These are phyloP conservation scores for Montipora capricornis DNA, from an alignment of 64 coral and sea anemone genomes.

Conservation along the genomic window DNA sequence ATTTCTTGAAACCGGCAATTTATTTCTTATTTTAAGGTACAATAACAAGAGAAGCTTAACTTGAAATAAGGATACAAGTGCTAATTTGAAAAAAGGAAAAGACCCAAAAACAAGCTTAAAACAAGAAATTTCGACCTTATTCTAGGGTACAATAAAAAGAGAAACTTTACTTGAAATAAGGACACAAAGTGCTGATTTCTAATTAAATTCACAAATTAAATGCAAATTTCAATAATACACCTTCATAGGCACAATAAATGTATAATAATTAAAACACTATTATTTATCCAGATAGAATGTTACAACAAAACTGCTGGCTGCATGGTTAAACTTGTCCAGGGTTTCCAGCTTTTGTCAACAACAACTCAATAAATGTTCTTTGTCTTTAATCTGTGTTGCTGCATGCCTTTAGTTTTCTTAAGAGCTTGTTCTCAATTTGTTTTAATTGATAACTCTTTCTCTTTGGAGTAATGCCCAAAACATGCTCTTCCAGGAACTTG, in stretches of 20 bases:
- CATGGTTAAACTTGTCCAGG: no score
- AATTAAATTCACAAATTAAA: neutral
- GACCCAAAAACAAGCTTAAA: no score
- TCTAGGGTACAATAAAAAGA: no score
- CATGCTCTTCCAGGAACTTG: no score
- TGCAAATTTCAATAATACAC: neutral
- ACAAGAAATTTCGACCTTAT: no score
- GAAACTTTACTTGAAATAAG: no score
- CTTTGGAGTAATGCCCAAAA: neutral
- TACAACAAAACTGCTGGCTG: neutral
- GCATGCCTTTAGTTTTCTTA: neutral
- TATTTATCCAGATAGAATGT: neutral
- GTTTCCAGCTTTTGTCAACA: no score
- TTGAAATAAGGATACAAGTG: neutral
- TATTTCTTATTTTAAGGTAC: slow-evolving; percentile 4
- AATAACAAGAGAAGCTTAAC: neutral
- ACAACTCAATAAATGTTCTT: no score
- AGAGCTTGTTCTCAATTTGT: neutral
- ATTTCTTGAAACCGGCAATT: neutral
- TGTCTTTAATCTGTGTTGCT: neutral
- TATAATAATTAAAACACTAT: no score
- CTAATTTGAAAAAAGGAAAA: no score
- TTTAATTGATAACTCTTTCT: neutral
- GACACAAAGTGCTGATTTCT: neutral
- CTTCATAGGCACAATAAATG: no score